phyloP scores from a whole-genome alignment of 2,113 vertebrate species.

The Shinisaurus crocodilurus region DNA sequence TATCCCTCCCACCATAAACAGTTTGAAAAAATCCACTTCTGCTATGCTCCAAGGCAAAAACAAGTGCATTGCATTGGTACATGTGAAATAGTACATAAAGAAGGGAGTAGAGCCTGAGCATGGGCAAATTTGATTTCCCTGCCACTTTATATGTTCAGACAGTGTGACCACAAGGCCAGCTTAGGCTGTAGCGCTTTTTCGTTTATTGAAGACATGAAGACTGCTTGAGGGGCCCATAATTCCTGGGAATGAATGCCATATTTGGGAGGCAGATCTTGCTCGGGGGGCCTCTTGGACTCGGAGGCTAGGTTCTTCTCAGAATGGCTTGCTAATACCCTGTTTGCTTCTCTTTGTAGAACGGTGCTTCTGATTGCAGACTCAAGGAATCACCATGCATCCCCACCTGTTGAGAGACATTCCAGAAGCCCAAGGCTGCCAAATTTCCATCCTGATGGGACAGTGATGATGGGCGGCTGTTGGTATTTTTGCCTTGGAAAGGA shows the following conservation, averaged over 20 bases:
- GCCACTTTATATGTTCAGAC: not conserved
- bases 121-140: not conserved
- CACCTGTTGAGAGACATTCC: accelerated
- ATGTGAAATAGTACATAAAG: not conserved
- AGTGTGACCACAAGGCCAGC: not conserved
- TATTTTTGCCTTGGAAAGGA: conserved; percentile 76
- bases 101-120: not conserved
- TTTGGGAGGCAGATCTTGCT: not conserved
- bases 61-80: not conserved
- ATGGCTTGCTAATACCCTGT: not conserved
- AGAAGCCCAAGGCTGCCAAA: not conserved
- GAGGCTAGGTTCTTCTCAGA: not conserved
- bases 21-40: not conserved
- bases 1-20: not conserved
- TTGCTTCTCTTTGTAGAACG: not conserved
- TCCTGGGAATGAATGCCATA: not conserved
- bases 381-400: conserved; percentile 47
- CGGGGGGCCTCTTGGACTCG: not conserved
- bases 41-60: not conserved
- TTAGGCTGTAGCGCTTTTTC: not conserved
- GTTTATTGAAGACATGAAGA: not conserved
- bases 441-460: conserved; percentile 51
- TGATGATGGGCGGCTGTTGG: conserved; percentile 56
- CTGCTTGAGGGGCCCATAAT: not conserved
- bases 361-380: not conserved